These are phyloP conservation scores for Meloe dianella DNA, from an alignment of 2,888 invertebrate species.

Conservation along the genomic window DNA sequence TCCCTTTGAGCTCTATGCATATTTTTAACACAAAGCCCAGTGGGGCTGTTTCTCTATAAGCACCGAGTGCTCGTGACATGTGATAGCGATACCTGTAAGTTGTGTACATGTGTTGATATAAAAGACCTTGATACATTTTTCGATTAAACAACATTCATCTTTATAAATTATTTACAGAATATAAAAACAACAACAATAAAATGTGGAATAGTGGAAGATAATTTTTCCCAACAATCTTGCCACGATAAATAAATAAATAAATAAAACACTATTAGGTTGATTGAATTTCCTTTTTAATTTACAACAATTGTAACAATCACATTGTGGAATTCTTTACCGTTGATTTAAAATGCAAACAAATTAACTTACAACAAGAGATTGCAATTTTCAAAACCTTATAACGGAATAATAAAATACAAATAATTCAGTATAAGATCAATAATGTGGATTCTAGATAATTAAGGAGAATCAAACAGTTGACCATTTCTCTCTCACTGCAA, in stretches of 20 bases:
- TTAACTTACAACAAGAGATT: no score
- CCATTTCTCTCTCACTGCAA: no score
- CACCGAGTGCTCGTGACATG: slow-evolving; percentile 28
- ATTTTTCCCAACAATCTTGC: not conserved
- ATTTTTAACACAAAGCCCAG: slow-evolving; percentile 19
- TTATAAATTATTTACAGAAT: not conserved
- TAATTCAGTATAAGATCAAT: no score
- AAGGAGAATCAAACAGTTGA: no score
- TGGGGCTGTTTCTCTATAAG: slow-evolving; percentile 25
- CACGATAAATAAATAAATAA: not conserved
- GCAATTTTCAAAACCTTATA: not conserved
- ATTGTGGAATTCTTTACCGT: not conserved
- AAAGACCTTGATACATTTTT: slow-evolving; percentile 23
- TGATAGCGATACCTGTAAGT: slow-evolving; percentile 30
- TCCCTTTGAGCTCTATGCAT: slow-evolving; percentile 11
- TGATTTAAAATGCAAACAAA: not conserved
- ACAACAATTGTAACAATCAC: not conserved
- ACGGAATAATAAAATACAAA: no score
- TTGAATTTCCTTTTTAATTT: not conserved
- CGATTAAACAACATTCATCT: slow-evolving; percentile 24
- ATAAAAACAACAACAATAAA: not conserved
- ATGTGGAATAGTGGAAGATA: not conserved
- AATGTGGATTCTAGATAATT: no score
- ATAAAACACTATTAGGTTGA: not conserved
- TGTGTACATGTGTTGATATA: slow-evolving; percentile 30